Percentiles rank a stretch among this genome's conserved stretches.
phyloP scores from a whole-genome alignment of 2,113 vertebrate genomes.

The Mobula hypostoma region DNA sequence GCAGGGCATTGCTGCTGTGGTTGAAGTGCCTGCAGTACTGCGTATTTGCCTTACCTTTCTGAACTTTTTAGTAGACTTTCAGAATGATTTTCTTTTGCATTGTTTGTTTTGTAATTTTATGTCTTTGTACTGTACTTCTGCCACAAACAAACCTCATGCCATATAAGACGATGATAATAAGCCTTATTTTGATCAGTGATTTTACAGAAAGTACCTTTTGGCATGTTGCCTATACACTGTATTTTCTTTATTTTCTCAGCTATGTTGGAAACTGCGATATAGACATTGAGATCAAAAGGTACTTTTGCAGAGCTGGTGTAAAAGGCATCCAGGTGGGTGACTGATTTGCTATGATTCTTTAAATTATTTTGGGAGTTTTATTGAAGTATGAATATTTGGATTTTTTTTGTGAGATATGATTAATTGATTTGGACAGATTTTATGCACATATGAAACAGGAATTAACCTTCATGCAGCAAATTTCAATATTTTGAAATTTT shows the following conservation, averaged over 20 bases:
- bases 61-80: not conserved
- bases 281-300: constrained; percentile 89
- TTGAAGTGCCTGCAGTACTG: not conserved
- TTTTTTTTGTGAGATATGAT: not conserved
- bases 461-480: not conserved
- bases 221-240: not conserved
- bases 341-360: not conserved
- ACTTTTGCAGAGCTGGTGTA: constrained; percentile 93
- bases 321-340: constrained; percentile 85
- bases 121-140: too few species aligned
- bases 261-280: constrained; percentile 93
- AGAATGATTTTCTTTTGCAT: not conserved
- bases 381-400: not conserved
- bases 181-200: not conserved
- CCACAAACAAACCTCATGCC: too few species aligned
- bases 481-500: not conserved
- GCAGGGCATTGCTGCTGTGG: not conserved
- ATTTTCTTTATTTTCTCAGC: constrained; percentile 54
- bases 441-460: not conserved
- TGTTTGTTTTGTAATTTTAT: too few species aligned
- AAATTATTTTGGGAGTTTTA: not conserved
- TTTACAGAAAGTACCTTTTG: not conserved
- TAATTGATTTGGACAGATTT: not conserved
- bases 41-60: not conserved
- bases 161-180: too few species aligned